Evolutionary conservation across 2,888 invertebrate species (phyloP).

Genomic region (Hypolimnas misippus): DNA sequence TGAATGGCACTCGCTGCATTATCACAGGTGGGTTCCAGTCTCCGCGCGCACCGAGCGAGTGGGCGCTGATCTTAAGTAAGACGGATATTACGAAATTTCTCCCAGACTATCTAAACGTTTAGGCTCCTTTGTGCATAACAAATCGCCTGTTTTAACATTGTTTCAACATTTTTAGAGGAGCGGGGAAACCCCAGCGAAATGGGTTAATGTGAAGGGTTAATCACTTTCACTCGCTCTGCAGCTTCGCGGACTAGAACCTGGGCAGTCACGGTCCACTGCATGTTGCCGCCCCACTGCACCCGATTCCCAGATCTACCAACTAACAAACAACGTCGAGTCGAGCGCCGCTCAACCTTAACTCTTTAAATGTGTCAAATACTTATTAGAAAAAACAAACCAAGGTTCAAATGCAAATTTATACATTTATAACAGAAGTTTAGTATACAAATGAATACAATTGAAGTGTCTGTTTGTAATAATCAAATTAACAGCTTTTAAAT

Average conservation of each 20-base stretch:
- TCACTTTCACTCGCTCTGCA: conserved; percentile 3
- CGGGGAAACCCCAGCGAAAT: background rate
- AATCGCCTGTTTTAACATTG: no score
- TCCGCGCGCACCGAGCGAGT: conserved; percentile 2
- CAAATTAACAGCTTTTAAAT: no score
- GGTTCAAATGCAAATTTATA: no score
- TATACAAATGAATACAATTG: no score
- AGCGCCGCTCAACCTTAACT: background rate
- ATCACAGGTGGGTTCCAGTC: conserved; percentile 13
- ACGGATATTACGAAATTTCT: conserved; percentile 13
- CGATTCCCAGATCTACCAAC: conserved; percentile 2
- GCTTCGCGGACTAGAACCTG: conserved; percentile 10
- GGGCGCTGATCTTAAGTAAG: conserved; percentile 5
- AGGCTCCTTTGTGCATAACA: background rate
- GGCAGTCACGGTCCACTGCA: conserved; percentile 14
- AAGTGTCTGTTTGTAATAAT: no score
- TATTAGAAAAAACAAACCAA: no score
- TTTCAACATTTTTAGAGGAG: background rate
- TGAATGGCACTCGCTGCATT: conserved; percentile 20
- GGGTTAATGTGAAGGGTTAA: background rate
- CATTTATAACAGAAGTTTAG: no score
- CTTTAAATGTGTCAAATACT: no score
- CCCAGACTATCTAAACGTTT: background rate
- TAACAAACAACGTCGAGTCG: conserved; percentile 5
- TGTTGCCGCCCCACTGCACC: conserved; percentile 15